Evolutionary conservation across 2,797 vertebrate genomes (phyloP), one percentile per base, ranked within the genome.

Genomic region (Peromyscus nudipes): DNA sequence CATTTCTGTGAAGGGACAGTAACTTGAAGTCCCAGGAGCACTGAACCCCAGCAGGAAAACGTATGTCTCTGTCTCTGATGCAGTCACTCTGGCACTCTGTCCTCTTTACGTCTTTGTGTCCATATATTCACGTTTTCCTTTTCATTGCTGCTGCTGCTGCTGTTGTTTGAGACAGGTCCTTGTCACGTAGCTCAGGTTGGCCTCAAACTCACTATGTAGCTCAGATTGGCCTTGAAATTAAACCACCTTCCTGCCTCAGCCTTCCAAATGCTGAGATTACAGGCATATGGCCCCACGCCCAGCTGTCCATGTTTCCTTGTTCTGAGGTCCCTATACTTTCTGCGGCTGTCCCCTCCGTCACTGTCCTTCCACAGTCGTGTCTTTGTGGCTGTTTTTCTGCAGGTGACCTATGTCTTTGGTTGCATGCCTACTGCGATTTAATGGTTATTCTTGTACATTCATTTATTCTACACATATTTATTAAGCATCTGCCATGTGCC

Each of bases 401-500:
- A 46, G 79, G n/a, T 92, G 60, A 81, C 46, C 13, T 67, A 16
- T 94, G 73, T 55, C 67, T 94, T 87, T 86, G 57, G 46, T 83
- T 84, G 83, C 84, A 49, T 92, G 29, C 80, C 25, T 93, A 82
- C 34, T 91, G 34, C 40, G 92, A 65, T 83, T 60, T 91, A 25
- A 82, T 71, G 40, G n/a, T 57, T n/a, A 64, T 86, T 93, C 80
- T 75, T 60, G 14, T 76, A 79, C 3, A 92, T 91, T 82, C 19
- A 55, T 79, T 96, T 85, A 86, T 89, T 71, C 25, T 89, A n/a
- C 21, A 82, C 83, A 62, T 89, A 92, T 95, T 91, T 92, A 93
- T 64, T 96, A 96, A 96, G 55, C 55, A 92, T 46, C 37, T 94
- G 77, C 29, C 83, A 57, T 67, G 43, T 62, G 55, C 34, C 49